A percentile compares a stretch with the other conserved stretches of the same genome.
Conservation (phyloP, 2,797 vertebrate species). For the Amblyopsis hoosieri region DNA sequence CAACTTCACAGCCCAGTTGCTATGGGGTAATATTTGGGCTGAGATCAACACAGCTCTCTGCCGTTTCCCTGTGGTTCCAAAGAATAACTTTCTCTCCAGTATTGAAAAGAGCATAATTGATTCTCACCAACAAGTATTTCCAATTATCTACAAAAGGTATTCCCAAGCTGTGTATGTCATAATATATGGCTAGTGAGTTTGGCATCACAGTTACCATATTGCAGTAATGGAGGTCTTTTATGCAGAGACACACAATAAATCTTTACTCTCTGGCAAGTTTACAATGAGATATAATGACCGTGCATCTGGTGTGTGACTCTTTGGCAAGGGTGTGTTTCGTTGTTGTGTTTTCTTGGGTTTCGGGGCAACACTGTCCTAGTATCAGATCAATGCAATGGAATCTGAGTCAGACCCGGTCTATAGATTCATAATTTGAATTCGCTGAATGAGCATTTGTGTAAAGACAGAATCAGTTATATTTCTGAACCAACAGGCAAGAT, state of each 20-base stretch:
- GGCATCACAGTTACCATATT: conserved; percentile 40
- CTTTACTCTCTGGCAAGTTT: conserved; percentile 33
- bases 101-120: conserved; percentile 23
- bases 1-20: too few relatives aligned
- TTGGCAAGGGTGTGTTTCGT: conserved; percentile 25
- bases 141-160: conserved; percentile 42
- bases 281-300: conserved; percentile 28
- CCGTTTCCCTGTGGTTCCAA: conserved; percentile 10
- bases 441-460: conserved; percentile 1
- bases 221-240: background rate
- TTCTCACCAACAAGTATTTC: conserved; percentile 20
- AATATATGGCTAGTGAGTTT: conserved; percentile 8
- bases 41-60: background rate
- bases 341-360: conserved; percentile 6
- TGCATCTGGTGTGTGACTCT: conserved; percentile 43
- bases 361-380: conserved; percentile 32
- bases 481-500: background rate
- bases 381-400: conserved; percentile 24
- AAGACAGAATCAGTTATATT: conserved; percentile 9
- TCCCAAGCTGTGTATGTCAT: conserved; percentile 27
- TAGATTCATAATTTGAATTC: conserved; percentile 12
- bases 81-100: conserved; percentile 22
- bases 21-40: too few relatives aligned
- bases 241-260: conserved; percentile 48
- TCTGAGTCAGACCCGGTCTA: conserved; percentile 13